Evolutionary conservation across 2,888 invertebrate genomes (phyloP).

Genomic region (Bugulina stolonifera): DNA sequence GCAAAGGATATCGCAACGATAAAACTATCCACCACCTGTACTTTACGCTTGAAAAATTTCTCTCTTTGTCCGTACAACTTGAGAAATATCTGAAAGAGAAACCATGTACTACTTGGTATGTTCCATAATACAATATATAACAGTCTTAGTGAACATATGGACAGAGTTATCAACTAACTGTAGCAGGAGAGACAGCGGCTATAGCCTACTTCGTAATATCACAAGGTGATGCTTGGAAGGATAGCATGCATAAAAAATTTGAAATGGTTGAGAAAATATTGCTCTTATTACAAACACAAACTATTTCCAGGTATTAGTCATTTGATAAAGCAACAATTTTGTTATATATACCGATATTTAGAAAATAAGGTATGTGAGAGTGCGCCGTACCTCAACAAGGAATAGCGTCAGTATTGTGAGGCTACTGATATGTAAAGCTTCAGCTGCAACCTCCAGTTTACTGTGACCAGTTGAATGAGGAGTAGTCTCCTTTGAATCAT

Average conservation of each 20-base stretch:
- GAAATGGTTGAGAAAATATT: too few species aligned
- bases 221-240: not conserved
- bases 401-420: slow-evolving; percentile 12
- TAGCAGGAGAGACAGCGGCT: too few species aligned
- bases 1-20: slow-evolving; percentile 22
- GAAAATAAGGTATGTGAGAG: too few species aligned
- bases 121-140: too few species aligned
- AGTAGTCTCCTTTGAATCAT: not conserved
- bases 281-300: too few species aligned
- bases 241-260: too few species aligned
- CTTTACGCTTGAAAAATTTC: slow-evolving; percentile 16
- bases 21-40: slow-evolving; percentile 25
- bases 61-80: slow-evolving; percentile 26
- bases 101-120: too few species aligned
- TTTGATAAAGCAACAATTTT: too few species aligned
- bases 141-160: too few species aligned
- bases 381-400: slow-evolving; percentile 19
- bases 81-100: slow-evolving; percentile 5
- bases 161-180: too few species aligned
- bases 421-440: slow-evolving; percentile 17
- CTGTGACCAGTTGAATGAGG: not conserved
- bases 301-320: too few species aligned
- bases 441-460: not conserved
- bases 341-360: too few species aligned
- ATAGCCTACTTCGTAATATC: not conserved